A percentile compares a stretch with the other conserved stretches of the same genome.
Conservation (phyloP, 2,888 invertebrate species). For the Pemphredon lugubris region DNA sequence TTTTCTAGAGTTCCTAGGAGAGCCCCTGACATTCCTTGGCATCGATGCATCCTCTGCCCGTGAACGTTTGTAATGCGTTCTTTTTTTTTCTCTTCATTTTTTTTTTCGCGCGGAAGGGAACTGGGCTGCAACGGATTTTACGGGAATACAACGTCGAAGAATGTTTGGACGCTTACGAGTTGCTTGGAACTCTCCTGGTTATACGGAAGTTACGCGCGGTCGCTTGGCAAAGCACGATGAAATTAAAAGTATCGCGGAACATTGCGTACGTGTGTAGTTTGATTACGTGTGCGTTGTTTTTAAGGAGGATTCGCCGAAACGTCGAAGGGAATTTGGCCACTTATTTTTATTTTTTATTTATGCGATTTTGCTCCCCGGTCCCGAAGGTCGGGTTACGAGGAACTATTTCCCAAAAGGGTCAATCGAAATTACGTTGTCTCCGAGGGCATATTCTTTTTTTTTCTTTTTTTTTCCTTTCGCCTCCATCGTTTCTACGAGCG, state of each 20-base stretch:
- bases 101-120: slow-evolving; percentile 6
- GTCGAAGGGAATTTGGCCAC: not conserved
- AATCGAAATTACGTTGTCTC: slow-evolving; percentile 12
- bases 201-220: too few species aligned
- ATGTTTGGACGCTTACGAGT: not conserved
- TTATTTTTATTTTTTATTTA: too few species aligned
- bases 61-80: slow-evolving; percentile 1
- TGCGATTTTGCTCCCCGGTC: not conserved
- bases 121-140: slow-evolving; percentile 1
- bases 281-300: not conserved
- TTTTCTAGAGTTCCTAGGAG: slow-evolving; percentile 41
- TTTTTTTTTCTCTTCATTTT: too few species aligned
- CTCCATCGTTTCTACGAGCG: slow-evolving; percentile 1
- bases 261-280: too few species aligned
- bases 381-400: not conserved
- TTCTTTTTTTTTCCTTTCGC: too few species aligned
- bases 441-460: slow-evolving; percentile 2
- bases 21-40: slow-evolving; percentile 49
- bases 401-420: slow-evolving; percentile 1
- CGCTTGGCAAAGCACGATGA: too few species aligned
- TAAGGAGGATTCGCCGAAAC: not conserved
- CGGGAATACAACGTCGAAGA: not conserved
- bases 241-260: too few species aligned
- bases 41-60: slow-evolving; percentile 6
- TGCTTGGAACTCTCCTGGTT: not conserved